Conservation (phyloP, 2,797 vertebrate species). For the Alosa sapidissima region DNA sequence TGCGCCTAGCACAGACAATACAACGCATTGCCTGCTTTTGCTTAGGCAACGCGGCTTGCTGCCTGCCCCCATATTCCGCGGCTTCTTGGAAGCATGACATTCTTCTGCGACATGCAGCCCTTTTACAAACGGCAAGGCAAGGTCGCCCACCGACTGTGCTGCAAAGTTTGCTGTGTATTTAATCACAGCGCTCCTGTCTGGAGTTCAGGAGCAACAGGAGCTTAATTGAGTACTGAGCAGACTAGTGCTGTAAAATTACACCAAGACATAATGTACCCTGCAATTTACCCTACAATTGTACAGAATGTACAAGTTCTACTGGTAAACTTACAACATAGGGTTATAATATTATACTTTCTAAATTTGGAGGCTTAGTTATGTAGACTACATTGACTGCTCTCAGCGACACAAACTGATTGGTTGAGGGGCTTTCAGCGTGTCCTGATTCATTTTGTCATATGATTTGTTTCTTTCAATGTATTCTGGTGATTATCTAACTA, state of each 20-base stretch:
- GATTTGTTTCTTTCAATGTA: too few relatives aligned
- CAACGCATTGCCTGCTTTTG: background rate
- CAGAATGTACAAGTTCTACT: background rate
- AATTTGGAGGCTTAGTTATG: background rate
- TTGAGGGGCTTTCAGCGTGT: background rate
- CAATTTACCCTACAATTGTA: background rate
- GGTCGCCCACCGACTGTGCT: background rate
- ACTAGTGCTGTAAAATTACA: background rate
- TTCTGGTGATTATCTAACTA: too few relatives aligned
- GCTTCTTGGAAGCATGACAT: background rate
- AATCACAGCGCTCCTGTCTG: conserved; percentile 14
- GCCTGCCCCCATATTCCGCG: background rate
- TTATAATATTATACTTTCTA: background rate
- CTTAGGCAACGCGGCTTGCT: background rate
- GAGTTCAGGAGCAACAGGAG: conserved; percentile 25
- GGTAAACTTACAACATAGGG: background rate
- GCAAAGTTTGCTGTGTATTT: background rate
- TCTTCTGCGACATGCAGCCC: background rate
- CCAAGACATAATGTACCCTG: background rate
- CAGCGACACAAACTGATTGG: background rate
- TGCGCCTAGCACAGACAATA: background rate
- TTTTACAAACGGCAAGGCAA: conserved; percentile 3
- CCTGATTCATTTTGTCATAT: background rate
- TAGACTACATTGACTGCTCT: background rate
- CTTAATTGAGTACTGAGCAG: conserved; percentile 4